Conservation (phyloP, 2,113 vertebrate species). For the Lophotis ruficrista region DNA sequence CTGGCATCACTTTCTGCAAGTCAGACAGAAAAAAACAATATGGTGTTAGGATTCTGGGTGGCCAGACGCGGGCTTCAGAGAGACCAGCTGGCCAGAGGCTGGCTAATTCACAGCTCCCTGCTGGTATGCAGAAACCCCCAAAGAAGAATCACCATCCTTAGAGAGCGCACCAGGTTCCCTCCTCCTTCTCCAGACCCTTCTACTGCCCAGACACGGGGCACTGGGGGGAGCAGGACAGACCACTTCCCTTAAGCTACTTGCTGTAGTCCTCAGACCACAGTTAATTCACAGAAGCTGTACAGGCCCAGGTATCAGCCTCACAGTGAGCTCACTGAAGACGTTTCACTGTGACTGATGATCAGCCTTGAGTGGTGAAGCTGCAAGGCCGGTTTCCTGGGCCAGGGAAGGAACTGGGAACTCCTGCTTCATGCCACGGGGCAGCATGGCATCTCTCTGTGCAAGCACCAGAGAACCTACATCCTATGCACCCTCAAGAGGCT, state of each 20-base stretch:
- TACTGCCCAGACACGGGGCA: not conserved
- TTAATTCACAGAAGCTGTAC: not conserved
- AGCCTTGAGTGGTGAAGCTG: not conserved
- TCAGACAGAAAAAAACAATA: slow-evolving; percentile 20
- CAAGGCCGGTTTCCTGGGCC: not conserved
- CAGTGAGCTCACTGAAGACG: not conserved
- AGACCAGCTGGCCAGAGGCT: not conserved
- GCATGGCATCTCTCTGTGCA: not conserved
- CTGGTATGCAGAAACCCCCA: not conserved
- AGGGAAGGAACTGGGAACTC: not conserved
- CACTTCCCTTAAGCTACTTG: not conserved
- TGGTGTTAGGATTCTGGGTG: not conserved
- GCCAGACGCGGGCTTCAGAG: not conserved
- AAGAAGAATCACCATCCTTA: not conserved
- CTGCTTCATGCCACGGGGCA: not conserved
- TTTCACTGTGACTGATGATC: not conserved
- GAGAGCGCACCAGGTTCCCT: not conserved
- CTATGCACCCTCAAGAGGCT: not conserved
- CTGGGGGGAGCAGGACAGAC: not conserved
- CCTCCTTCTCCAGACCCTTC: not conserved
- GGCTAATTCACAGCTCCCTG: not conserved
- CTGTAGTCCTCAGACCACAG: not conserved
- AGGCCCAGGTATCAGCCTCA: not conserved
- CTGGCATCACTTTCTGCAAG: slow-evolving; percentile 50
- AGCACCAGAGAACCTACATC: not conserved